These are phyloP conservation scores for Oppia nitens DNA, from an alignment of 1,140 invertebrate genomes.

Conservation along the genomic window DNA sequence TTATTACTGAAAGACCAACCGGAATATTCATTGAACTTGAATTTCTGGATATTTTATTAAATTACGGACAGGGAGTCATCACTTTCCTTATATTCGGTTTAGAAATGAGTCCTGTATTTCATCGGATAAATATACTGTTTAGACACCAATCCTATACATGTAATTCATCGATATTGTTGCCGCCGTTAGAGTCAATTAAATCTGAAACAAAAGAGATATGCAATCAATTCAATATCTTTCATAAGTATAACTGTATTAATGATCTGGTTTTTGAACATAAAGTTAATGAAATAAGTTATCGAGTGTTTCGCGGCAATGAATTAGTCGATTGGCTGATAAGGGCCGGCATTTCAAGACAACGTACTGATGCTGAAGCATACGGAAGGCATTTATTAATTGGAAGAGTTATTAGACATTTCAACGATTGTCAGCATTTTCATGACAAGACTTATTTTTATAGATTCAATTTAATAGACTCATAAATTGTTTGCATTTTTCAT, in stretches of 20 bases:
- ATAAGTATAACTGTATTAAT: constrained; percentile 56
- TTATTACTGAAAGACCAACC: constrained; percentile 63
- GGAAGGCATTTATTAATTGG: constrained; percentile 65
- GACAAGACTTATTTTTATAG: constrained; percentile 35
- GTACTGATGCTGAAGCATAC: constrained; percentile 57
- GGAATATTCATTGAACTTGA: constrained; percentile 79
- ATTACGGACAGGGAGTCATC: constrained; percentile 70
- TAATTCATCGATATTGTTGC: constrained; percentile 23
- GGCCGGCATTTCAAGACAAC: constrained; percentile 52
- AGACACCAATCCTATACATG: constrained; percentile 18
- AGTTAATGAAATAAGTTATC: constrained; percentile 42
- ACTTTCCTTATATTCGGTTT: constrained; percentile 64
- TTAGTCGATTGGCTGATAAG: constrained; percentile 70
- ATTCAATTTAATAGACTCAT: constrained; percentile 13
- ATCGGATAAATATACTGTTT: constrained; percentile 39
- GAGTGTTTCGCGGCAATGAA: constrained; percentile 62
- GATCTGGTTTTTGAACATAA: constrained; percentile 39
- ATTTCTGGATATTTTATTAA: constrained; percentile 71
- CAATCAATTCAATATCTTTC: constrained; percentile 69
- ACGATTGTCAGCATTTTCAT: constrained; percentile 57
- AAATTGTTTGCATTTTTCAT: not conserved
- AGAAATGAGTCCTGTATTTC: constrained; percentile 50
- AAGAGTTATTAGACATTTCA: constrained; percentile 60
- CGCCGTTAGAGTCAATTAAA: constrained; percentile 50
- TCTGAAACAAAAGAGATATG: constrained; percentile 61